Conservation (phyloP, 2,797 vertebrate species). For the Leucoraja ocellata region DNA sequence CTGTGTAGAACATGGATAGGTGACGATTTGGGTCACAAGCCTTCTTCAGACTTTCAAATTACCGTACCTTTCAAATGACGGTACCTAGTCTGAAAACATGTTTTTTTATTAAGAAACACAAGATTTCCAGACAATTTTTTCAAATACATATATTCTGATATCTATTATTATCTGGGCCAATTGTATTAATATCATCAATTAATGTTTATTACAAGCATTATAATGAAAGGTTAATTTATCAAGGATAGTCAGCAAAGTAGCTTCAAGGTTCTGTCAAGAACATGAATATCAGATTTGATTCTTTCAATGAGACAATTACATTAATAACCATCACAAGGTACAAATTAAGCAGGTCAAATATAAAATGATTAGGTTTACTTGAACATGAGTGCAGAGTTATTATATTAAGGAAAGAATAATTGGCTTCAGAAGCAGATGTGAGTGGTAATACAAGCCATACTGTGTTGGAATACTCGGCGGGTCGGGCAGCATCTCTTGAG, state of each 20-base stretch:
- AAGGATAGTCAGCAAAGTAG: not conserved
- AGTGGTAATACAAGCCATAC: not conserved
- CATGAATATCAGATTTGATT: not conserved
- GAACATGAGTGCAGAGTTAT: not conserved
- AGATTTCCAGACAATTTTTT: not conserved
- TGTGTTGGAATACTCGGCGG: too few species aligned
- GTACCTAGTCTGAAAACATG: not conserved
- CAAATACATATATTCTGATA: not conserved
- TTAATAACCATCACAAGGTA: not conserved
- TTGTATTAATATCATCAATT: not conserved
- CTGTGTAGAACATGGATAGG: too few species aligned
- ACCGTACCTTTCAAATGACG: not conserved
- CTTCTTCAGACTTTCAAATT: too few species aligned
- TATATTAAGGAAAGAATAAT: not conserved
- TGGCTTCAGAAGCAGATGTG: not conserved
- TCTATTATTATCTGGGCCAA: not conserved
- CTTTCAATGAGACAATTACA: not conserved
- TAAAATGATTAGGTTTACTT: not conserved
- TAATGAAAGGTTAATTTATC: not conserved
- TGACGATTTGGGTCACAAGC: too few species aligned
- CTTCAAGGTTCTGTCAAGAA: not conserved
- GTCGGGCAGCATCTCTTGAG: too few species aligned
- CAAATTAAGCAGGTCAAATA: constrained; percentile 25
- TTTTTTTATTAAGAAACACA: not conserved
- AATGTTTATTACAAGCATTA: not conserved